A percentile compares a stretch with the other conserved stretches of the same genome.
phyloP scores from a whole-genome alignment of 2,797 vertebrate genomes.

The Molothrus ater region DNA sequence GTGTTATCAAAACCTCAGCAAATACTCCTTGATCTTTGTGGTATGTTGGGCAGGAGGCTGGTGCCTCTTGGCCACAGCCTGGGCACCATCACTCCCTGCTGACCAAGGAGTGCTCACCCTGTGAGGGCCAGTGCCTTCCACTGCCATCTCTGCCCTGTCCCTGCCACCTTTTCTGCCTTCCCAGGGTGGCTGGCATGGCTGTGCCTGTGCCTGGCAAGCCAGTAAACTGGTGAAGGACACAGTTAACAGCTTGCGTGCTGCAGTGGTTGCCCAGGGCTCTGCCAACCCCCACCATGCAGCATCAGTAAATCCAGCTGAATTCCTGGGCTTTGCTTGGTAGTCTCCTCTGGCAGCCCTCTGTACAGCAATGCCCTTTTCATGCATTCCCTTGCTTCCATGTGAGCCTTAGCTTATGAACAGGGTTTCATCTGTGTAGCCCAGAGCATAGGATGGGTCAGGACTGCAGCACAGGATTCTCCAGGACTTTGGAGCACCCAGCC shows the following conservation, averaged over 20 bases:
- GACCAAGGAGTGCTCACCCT: accelerated
- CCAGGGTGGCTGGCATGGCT: background rate
- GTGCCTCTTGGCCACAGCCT: background rate
- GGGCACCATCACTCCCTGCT: accelerated
- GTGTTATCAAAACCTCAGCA: background rate
- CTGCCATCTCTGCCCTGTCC: accelerated
- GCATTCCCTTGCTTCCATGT: background rate
- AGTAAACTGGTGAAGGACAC: background rate
- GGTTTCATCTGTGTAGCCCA: background rate
- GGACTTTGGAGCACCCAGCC: background rate
- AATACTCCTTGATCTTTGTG: background rate
- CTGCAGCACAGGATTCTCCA: background rate
- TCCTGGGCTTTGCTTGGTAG: background rate
- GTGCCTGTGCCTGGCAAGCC: background rate
- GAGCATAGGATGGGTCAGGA: background rate
- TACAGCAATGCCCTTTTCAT: background rate
- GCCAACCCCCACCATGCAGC: background rate
- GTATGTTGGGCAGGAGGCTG: background rate
- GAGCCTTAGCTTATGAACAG: background rate
- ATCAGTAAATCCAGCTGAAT: background rate
- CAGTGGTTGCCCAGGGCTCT: background rate
- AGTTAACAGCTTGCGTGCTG: background rate
- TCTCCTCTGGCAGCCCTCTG: background rate
- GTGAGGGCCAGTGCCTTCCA: accelerated
- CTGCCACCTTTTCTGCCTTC: background rate